Percentiles rank a stretch among this genome's conserved stretches.
phyloP scores from a whole-genome alignment of 2,113 vertebrate genomes.

The Murina feae region DNA sequence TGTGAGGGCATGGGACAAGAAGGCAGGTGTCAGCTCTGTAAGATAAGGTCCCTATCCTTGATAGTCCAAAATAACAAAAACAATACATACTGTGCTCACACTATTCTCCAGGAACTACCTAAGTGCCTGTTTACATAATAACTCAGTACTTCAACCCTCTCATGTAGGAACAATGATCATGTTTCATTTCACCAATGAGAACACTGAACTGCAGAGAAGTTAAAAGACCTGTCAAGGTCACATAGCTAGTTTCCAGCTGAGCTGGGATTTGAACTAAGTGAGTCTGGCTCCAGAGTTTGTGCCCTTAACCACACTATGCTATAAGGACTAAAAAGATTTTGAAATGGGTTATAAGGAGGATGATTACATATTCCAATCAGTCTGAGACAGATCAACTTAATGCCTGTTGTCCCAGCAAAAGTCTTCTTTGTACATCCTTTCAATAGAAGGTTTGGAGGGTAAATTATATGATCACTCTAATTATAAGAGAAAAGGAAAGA shows the following conservation, averaged over 20 bases:
- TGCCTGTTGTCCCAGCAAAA: background rate
- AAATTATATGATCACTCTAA: background rate
- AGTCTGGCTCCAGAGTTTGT: background rate
- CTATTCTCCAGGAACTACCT: background rate
- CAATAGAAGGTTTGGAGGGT: conserved; percentile 4
- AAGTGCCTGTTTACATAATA: background rate
- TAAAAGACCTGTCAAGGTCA: background rate
- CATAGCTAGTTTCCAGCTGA: background rate
- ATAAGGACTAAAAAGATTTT: background rate
- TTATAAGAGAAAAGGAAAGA: conserved; percentile 4
- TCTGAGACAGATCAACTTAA: background rate
- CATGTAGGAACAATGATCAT: background rate
- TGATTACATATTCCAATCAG: background rate
- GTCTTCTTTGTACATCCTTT: background rate
- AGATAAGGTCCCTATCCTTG: background rate
- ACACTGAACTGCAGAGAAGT: background rate
- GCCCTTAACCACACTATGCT: background rate
- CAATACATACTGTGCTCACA: background rate
- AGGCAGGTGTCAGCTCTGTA: background rate
- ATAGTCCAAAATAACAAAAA: background rate
- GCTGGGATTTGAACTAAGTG: conserved; percentile 2
- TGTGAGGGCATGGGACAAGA: background rate
- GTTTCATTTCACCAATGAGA: background rate
- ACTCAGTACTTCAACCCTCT: background rate
- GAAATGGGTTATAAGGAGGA: background rate